Evolutionary conservation across 53 echinoderm and acorn worm genomes (phyloP).

Genomic region (Antedon mediterranea): DNA sequence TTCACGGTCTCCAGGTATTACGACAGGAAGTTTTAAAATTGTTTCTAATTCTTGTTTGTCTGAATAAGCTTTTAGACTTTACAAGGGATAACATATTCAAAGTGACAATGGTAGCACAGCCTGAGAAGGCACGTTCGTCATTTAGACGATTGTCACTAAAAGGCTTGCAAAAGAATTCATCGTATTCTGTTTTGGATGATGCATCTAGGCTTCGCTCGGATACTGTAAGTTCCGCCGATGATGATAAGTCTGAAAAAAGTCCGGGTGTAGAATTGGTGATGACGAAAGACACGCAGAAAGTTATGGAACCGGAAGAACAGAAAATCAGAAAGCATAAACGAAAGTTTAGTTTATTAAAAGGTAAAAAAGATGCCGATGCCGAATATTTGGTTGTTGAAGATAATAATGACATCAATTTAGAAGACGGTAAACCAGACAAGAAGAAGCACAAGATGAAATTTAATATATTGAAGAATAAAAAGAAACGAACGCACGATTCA

Average conservation of each 20-base stretch:
- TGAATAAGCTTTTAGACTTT: too few species aligned
- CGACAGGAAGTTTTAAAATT: too few species aligned
- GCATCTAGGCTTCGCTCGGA: neutral
- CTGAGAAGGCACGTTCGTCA: neutral
- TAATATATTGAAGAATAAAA: too few species aligned
- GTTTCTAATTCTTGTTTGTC: too few species aligned
- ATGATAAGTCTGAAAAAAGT: too few species aligned
- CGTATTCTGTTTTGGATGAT: neutral
- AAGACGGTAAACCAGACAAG: too few species aligned
- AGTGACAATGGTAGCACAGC: neutral
- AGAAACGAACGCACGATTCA: neutral
- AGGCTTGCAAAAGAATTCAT: neutral
- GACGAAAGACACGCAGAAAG: neutral
- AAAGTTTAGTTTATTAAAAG: neutral
- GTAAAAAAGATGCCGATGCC: neutral
- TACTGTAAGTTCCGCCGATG: too few species aligned
- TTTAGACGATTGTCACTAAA: neutral
- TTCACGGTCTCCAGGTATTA: too few species aligned
- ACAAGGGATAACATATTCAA: too few species aligned
- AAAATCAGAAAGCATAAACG: neutral
- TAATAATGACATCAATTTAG: too few species aligned
- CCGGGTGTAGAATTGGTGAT: too few species aligned
- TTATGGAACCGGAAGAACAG: neutral
- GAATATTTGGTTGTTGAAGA: neutral
- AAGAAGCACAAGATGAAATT: too few species aligned